A percentile compares a stretch with the other conserved stretches of the same genome.
Conservation (phyloP, 2,888 invertebrate genomes). For the Polymixis lichenea region DNA sequence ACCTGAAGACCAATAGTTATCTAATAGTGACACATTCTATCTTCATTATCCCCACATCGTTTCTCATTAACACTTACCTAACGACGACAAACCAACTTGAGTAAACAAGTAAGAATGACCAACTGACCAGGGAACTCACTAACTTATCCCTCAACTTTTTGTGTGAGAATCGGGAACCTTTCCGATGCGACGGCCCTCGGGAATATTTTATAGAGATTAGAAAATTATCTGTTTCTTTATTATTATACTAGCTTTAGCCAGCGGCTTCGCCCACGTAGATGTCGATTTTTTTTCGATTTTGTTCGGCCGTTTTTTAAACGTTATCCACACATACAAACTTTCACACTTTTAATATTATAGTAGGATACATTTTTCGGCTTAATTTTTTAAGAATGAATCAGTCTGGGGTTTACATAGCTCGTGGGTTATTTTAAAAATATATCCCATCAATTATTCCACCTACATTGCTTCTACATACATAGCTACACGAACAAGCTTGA, state of each 20-base stretch:
- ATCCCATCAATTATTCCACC: neutral
- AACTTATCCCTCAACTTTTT: conserved; percentile 75
- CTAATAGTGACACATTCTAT: conserved; percentile 72
- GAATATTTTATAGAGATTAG: conserved; percentile 59
- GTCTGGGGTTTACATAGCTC: conserved; percentile 22
- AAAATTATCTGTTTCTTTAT: conserved; percentile 45
- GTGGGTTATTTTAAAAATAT: conserved; percentile 19
- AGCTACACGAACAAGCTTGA: neutral
- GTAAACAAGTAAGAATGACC: conserved; percentile 67
- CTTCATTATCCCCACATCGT: conserved; percentile 83
- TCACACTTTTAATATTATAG: too few species aligned
- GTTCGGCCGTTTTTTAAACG: too few species aligned
- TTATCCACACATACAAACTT: too few species aligned
- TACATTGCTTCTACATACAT: neutral
- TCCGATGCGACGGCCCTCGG: conserved; percentile 48
- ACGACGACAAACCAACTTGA: conserved; percentile 76
- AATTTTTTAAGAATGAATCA: conserved; percentile 19
- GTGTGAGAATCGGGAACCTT: conserved; percentile 59
- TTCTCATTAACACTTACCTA: conserved; percentile 81
- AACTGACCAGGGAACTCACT: conserved; percentile 71
- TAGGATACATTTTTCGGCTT: conserved; percentile 6
- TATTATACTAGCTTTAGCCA: conserved; percentile 3
- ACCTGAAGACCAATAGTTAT: neutral
- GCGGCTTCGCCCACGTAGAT: too few species aligned
- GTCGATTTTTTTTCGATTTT: too few species aligned